Conservation (phyloP, 2,113 vertebrate genomes). For the Equus quagga region DNA sequence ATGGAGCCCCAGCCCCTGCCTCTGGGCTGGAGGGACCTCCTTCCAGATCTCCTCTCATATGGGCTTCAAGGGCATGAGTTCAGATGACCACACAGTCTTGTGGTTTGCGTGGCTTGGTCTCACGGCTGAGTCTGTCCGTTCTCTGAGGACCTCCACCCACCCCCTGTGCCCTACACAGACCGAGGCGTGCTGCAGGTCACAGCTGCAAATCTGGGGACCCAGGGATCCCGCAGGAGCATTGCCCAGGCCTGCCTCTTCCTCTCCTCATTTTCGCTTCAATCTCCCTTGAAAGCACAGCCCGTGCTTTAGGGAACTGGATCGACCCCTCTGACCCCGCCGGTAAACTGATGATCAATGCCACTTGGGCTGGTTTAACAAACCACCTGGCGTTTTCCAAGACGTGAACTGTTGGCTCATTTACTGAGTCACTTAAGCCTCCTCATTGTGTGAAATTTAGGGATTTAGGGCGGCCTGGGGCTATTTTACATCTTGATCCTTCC, state of each 20-base stretch:
- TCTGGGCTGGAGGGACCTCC: fast-evolving
- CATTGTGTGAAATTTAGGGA: neutral
- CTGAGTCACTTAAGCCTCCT: neutral
- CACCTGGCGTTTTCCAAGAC: neutral
- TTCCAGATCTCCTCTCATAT: neutral
- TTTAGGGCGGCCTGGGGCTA: neutral
- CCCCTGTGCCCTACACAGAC: neutral
- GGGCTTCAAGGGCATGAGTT: neutral
- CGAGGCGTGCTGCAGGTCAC: neutral
- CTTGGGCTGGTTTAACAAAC: neutral
- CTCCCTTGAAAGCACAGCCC: neutral
- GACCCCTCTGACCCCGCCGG: neutral
- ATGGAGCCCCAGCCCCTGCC: neutral
- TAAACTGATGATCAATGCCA: neutral
- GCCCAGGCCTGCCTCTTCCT: neutral
- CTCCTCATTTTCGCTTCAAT: neutral
- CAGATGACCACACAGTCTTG: fast-evolving
- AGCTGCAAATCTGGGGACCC: neutral
- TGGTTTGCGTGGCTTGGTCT: neutral
- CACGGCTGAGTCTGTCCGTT: neutral
- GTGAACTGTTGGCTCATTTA: neutral
- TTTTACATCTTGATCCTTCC: neutral
- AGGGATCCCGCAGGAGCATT: fast-evolving
- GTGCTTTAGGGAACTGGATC: neutral
- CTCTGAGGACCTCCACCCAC: neutral